Conservation (phyloP, 2,113 vertebrate species). For the Heptranchias perlo region DNA sequence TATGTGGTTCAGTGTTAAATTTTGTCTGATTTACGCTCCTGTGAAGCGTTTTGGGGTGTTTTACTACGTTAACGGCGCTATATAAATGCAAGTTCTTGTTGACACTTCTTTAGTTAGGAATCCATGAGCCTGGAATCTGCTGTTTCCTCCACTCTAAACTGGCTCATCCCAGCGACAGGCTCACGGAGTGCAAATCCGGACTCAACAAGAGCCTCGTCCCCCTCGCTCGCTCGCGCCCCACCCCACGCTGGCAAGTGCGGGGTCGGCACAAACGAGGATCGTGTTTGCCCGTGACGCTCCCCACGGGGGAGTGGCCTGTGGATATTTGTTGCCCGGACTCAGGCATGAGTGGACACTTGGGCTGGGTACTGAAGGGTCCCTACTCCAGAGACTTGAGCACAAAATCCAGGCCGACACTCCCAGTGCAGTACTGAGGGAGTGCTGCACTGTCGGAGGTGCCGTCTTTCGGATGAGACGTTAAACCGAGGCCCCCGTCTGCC, state of each 20-base stretch:
- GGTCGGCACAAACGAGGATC: too few species aligned
- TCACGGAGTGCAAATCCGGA: too few species aligned
- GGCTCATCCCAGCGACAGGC: not conserved
- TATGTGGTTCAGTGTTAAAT: too few species aligned
- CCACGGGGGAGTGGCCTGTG: not conserved
- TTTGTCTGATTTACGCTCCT: too few species aligned
- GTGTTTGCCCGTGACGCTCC: too few species aligned
- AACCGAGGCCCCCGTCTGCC: too few species aligned
- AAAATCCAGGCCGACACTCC: not conserved
- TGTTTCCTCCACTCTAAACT: not conserved
- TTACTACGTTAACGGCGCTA: not conserved
- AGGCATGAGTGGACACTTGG: too few species aligned
- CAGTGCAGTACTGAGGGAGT: not conserved
- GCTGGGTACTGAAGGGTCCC: not conserved
- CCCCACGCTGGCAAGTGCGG: not conserved
- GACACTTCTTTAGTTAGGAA: not conserved
- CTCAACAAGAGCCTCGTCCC: too few species aligned
- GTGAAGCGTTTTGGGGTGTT: too few species aligned
- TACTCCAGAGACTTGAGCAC: not conserved
- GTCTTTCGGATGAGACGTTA: not conserved
- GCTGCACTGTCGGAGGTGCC: not conserved
- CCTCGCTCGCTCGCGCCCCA: too few species aligned
- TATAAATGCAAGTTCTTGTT: not conserved
- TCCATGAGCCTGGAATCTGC: not conserved
- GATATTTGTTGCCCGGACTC: too few species aligned